Percentiles rank a stretch among this genome's conserved stretches.
phyloP scores from a whole-genome alignment of 2,113 vertebrate genomes.

The Lepus europaeus region DNA sequence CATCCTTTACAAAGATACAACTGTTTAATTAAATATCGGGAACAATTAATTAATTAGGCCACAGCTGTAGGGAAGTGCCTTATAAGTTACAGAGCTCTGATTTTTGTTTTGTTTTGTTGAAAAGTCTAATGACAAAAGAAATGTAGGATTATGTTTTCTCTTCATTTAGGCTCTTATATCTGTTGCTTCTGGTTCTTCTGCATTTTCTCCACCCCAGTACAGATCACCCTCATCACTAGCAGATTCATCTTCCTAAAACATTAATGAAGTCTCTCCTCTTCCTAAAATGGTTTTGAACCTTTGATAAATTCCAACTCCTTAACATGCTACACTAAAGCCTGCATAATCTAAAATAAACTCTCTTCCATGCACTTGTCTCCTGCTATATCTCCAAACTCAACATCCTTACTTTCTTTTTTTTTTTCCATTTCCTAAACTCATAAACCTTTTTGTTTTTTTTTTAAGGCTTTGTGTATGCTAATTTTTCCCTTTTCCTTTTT shows the following conservation, averaged over 20 bases:
- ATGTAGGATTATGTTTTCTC: not conserved
- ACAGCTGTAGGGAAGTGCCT: conserved; percentile 49
- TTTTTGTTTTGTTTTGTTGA: not conserved
- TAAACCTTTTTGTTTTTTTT: not conserved
- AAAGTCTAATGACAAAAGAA: conserved; percentile 40
- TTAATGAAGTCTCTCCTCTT: not conserved
- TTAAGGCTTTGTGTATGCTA: not conserved
- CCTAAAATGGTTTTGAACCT: not conserved
- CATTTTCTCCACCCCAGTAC: not conserved
- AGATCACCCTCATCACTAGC: not conserved
- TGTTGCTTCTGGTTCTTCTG: not conserved
- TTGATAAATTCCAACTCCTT: not conserved
- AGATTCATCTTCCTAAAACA: conserved; percentile 10
- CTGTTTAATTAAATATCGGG: conserved; percentile 79
- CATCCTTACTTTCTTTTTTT: not conserved
- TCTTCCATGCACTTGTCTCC: not conserved
- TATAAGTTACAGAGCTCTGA: conserved; percentile 7
- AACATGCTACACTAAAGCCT: not conserved
- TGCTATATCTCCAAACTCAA: not conserved
- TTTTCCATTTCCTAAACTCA: not conserved
- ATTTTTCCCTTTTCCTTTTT: not conserved
- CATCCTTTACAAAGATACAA: conserved; percentile 67
- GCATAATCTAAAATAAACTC: not conserved
- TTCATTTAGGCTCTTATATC: not conserved
- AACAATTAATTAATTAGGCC: conserved; percentile 77